phyloP scores from a whole-genome alignment of 1,140 invertebrate species.

The Chlorops oryzae region DNA sequence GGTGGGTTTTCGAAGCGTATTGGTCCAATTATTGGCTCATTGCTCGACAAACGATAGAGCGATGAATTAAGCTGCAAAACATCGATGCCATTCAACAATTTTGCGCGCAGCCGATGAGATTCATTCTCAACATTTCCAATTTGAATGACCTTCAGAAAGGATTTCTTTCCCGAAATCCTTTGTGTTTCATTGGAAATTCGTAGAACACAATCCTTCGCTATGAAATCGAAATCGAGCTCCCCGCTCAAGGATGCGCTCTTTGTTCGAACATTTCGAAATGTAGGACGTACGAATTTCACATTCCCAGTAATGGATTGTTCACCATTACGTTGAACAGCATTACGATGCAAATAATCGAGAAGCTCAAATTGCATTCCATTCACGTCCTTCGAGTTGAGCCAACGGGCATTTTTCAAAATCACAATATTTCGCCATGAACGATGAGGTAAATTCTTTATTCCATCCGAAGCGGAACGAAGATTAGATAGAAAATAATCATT shows the following conservation, averaged over 20 bases:
- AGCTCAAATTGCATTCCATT: conserved; percentile 7
- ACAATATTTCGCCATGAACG: conserved; percentile 25
- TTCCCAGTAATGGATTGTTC: conserved; percentile 28
- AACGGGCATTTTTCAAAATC: conserved; percentile 29
- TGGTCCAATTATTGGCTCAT: conserved; percentile 19
- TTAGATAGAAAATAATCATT: background rate
- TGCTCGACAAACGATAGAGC: conserved; percentile 28
- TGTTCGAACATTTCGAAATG: conserved; percentile 16
- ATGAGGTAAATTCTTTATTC: conserved; percentile 15
- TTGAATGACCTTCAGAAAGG: conserved; percentile 15
- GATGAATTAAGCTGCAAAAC: conserved; percentile 28
- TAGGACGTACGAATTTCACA: conserved; percentile 16
- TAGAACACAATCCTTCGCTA: conserved; percentile 27
- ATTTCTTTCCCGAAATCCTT: conserved; percentile 4
- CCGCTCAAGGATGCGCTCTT: conserved; percentile 3
- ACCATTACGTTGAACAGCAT: conserved; percentile 23
- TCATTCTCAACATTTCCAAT: conserved; percentile 8
- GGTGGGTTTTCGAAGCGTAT: conserved; percentile 23
- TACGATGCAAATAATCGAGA: conserved; percentile 28
- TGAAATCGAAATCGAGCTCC: conserved; percentile 22
- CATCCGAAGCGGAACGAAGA: background rate
- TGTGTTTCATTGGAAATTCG: conserved; percentile 4
- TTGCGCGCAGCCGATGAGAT: no score
- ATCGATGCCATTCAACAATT: conserved; percentile 28
- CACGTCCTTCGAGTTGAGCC: conserved; percentile 1